These are phyloP conservation scores for Rissa tridactyla DNA, from an alignment of 2,113 vertebrate genomes.

Conservation along the genomic window DNA sequence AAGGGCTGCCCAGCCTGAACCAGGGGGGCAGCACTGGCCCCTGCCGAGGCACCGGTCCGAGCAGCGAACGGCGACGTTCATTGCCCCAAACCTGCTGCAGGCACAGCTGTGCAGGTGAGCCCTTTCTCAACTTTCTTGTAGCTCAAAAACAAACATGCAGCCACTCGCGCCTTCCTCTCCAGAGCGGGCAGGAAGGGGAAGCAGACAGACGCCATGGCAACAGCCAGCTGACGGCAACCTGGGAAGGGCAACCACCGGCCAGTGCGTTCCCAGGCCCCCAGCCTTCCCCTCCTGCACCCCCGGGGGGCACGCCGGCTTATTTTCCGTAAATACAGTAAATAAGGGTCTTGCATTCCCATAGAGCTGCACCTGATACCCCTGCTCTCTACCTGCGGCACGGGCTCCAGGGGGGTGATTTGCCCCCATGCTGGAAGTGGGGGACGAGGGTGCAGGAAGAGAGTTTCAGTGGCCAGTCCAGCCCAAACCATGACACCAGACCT, in stretches of 20 bases:
- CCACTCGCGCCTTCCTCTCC: constrained; percentile 19
- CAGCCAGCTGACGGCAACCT: constrained; percentile 48
- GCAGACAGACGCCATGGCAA: constrained; percentile 39
- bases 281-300: not conserved
- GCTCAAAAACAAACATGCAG: constrained; percentile 39
- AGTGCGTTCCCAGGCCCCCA: constrained; percentile 17
- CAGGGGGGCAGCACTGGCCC: not conserved
- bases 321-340: not conserved
- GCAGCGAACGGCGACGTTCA: not conserved
- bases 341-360: not conserved
- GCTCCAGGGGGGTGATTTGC: accelerated
- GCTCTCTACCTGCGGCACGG: not conserved
- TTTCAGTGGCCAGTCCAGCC: not conserved
- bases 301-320: not conserved
- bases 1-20: not conserved
- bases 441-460: not conserved
- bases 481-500: not conserved
- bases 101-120: constrained; percentile 22
- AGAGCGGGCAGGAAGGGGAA: constrained; percentile 17
- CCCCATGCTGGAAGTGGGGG: not conserved
- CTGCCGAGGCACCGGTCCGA: accelerated
- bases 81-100: not conserved
- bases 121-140: not conserved
- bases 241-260: constrained; percentile 41
- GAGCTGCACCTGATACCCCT: not conserved